Base-by-base conservation (phyloP, 1,140 invertebrate species). In the Pollicipes pollicipes region DNA sequence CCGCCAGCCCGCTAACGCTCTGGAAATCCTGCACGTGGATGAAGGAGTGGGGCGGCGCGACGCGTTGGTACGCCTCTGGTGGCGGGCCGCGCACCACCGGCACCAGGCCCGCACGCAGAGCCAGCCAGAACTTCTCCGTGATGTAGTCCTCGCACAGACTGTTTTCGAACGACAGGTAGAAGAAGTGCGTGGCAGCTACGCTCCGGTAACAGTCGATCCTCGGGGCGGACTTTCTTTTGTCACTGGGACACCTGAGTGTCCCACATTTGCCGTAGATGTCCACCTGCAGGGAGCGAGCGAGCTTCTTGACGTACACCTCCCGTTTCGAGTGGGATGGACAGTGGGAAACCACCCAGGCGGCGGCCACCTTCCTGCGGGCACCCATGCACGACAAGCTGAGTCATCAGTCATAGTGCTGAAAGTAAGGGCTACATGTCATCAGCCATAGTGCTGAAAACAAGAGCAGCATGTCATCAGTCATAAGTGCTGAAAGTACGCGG, bases 261-360 rank as follows among this genome's bases (percentile, higher is more conserved):
- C 78, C 78, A 76, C 85, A 86, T 17, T 72, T 73, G 21, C 85
- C 85, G 73, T 81, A 86, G 35, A 84, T 81, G 74, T 85, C 83
- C 21, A 86, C 82, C 24, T 75, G 69, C 27, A 86, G 79, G 71
- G 79, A 77, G 69, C 81, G 77, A 28, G 76, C 68, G 3, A 85
- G 75, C 73, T 83, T 77, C 67, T 76, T 70, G 0, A 81, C 82
- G 72, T 81, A 83, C 26, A 75, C 66, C 74, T 83, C 76, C 31
- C 85, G 76, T 28, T 77, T 76, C 72, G 80, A 79, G 0, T 70
- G 66, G 0, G 81, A 79, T 17, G 76, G 72, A 75, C 84, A 86
- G 75, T 85, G 82, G 32, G 80, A 82, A 0, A 84, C 83, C 68
- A 84, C 76, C 83, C 83, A 84, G 21, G 80, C 80, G 1, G 79